Base-by-base conservation (phyloP, 2,888 invertebrate species). In the Rotaria socialis region DNA sequence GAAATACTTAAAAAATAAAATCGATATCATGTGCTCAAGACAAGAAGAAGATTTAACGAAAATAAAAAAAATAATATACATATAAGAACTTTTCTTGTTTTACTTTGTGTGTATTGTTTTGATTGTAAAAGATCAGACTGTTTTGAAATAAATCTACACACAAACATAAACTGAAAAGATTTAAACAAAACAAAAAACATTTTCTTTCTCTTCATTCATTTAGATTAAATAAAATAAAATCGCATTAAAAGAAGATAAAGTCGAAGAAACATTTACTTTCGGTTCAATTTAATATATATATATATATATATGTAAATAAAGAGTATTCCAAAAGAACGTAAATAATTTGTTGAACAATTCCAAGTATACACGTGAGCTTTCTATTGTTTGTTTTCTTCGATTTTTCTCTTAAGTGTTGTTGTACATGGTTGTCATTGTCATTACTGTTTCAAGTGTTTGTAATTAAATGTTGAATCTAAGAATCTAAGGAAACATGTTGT, bases 1-100 rank as follows among this genome's bases (percentile, higher is more conserved):
- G 91, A 88, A 91, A 90, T 60, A 41, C 86, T 58, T 86, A 86
- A 80, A 86, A 7, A 47, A 47, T 11, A 47, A 24, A 43, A 47
- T 47, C 14, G 10, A 35, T 67, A 14, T 27, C 2, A 67, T 67
- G 35, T 67, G 67, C 67, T 67, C 6, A 41, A 67, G 16, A 35
- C 27, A 67, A 60, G 27, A 67, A 67, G 67, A 67, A 67, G 35
- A 41, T 56, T 56, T 7, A 24, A 56, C 24, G 35, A 67, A 35
- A 27, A 16, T 35, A 11, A 16, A 35, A 35, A 67, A 35, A 35
- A 67, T 35, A 35, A 35, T 35, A 67, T 41, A 35, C 35, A 16
- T 35, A 67, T 14, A 67, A 67, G 67, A 67, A 67, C 67, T 67
- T 35, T n/a, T 35, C 35, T 67, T 67, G 67, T 41, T 67, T 67